phyloP scores from a whole-genome alignment of 2,113 vertebrate species.

The Nerophis ophidion region DNA sequence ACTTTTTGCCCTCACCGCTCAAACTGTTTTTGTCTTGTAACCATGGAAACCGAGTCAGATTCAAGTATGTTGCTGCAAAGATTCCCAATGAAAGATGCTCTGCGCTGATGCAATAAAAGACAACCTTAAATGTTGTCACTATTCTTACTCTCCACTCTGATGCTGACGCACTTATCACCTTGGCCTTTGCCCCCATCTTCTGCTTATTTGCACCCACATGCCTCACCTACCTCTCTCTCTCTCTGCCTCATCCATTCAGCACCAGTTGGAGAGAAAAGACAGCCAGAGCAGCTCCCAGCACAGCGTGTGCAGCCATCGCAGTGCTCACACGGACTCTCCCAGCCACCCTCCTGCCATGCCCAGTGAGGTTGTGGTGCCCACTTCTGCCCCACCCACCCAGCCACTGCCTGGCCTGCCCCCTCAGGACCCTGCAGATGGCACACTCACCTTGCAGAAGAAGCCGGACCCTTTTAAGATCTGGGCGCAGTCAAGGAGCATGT shows the following conservation, averaged over 20 bases:
- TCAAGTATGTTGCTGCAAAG: conserved; percentile 7
- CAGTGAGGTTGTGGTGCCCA: conserved; percentile 50
- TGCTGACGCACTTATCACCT: conserved; percentile 37
- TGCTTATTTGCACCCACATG: conserved; percentile 6
- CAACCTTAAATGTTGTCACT: conserved; percentile 50
- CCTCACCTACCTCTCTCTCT: conserved; percentile 11
- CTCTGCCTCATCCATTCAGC: conserved; percentile 63
- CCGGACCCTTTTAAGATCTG: conserved; percentile 99
- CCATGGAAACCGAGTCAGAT: conserved; percentile 53
- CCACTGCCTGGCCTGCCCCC: conserved; percentile 69
- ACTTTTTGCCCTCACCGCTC: conserved; percentile 27
- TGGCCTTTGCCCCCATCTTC: conserved; percentile 23
- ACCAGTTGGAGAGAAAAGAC: conserved; percentile 97
- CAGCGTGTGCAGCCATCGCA: conserved; percentile 93
- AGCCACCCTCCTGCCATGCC: conserved; percentile 80
- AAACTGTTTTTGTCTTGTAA: conserved; percentile 40
- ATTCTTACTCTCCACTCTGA: conserved; percentile 24
- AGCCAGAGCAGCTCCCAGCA: conserved; percentile 97
- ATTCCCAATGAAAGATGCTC: conserved; percentile 27
- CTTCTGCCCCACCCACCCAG: conserved; percentile 70
- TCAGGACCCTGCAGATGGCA: conserved; percentile 78
- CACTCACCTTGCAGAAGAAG: conserved; percentile 90
- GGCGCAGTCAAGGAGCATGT: conserved; percentile 99
- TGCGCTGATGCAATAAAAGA: conserved; percentile 35
- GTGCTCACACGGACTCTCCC: conserved; percentile 87